A percentile compares a stretch with the other conserved stretches of the same genome.
These are phyloP conservation scores for Drosophila buzzatii DNA, from an alignment of 2,888 invertebrate genomes.

Conservation along the genomic window DNA sequence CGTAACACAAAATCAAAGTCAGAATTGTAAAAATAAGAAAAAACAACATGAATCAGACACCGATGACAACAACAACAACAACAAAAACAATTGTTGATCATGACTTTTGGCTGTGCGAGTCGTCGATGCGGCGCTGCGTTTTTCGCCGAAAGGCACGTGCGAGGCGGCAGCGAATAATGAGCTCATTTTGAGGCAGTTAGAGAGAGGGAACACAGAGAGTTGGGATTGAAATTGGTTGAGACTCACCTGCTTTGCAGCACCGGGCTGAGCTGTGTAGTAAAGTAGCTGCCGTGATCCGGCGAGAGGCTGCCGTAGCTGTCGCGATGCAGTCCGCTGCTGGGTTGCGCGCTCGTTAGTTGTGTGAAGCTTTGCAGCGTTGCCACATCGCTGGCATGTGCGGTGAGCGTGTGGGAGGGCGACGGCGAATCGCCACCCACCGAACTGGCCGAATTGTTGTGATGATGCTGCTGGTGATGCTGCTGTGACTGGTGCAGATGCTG, in stretches of 20 bases:
- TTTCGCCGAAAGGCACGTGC: conserved; percentile 74
- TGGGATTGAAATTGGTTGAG: not conserved
- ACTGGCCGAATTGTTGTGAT: conserved; percentile 82
- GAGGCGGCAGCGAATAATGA: conserved; percentile 56
- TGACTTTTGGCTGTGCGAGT: conserved; percentile 73
- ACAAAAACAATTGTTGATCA: conserved; percentile 58
- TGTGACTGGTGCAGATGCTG: conserved; percentile 51
- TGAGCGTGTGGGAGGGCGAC: conserved; percentile 76
- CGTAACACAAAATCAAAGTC: conserved; percentile 53
- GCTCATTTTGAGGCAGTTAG: conserved; percentile 44
- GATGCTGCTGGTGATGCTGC: conserved; percentile 61
- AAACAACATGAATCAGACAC: conserved; percentile 66
- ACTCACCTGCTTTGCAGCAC: conserved; percentile 83
- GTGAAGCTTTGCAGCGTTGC: conserved; percentile 83
- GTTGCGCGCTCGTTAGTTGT: conserved; percentile 82
- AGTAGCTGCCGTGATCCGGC: conserved; percentile 79
- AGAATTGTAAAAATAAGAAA: conserved; percentile 21
- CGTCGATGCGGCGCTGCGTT: conserved; percentile 55
- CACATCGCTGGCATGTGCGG: conserved; percentile 67
- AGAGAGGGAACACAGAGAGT: not conserved
- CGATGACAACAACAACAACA: conserved; percentile 25
- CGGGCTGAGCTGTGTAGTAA: conserved; percentile 79
- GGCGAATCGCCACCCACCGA: conserved; percentile 83
- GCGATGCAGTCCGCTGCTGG: conserved; percentile 64
- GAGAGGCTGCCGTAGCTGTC: conserved; percentile 82